phyloP scores from a whole-genome alignment of 2,113 vertebrate genomes.

The Ammodytes dubius region DNA sequence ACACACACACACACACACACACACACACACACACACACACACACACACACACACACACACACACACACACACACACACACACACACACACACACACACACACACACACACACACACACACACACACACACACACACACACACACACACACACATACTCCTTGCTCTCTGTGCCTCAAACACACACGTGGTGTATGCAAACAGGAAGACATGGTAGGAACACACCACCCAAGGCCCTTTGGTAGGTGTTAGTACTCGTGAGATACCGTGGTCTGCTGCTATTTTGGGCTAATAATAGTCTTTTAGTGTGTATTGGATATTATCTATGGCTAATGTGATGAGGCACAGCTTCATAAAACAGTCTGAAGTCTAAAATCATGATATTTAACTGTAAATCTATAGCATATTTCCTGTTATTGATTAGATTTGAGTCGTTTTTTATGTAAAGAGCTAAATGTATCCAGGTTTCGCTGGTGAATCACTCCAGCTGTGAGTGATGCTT shows the following conservation, averaged over 20 bases:
- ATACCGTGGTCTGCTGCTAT: not conserved
- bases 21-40: constrained; percentile 5
- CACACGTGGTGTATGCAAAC: constrained; percentile 63
- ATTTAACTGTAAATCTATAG: not conserved
- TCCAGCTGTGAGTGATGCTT: constrained; percentile 14
- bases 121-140: not conserved
- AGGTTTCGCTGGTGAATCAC: constrained; percentile 14
- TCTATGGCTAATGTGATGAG: constrained; percentile 10
- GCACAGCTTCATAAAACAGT: not conserved
- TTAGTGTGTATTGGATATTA: constrained; percentile 21
- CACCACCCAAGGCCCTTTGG: constrained; percentile 48
- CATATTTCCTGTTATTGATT: constrained; percentile 1
- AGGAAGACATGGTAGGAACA: constrained; percentile 63
- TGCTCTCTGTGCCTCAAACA: constrained; percentile 54
- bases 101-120: constrained; percentile 37
- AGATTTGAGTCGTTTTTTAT: not conserved
- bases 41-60: constrained; percentile 17
- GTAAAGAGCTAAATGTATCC: not conserved
- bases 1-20: constrained; percentile 27
- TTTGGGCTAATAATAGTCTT: constrained; percentile 13
- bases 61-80: constrained; percentile 22
- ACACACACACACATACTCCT: constrained; percentile 62
- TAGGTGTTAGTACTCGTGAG: constrained; percentile 43
- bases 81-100: constrained; percentile 4
- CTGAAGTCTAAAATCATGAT: constrained; percentile 6